Evolutionary conservation across 92 coral and sea anemone genomes (phyloP), one percentile per base, ranked within the genome.

Genomic region (Epizoanthus stellaris): DNA sequence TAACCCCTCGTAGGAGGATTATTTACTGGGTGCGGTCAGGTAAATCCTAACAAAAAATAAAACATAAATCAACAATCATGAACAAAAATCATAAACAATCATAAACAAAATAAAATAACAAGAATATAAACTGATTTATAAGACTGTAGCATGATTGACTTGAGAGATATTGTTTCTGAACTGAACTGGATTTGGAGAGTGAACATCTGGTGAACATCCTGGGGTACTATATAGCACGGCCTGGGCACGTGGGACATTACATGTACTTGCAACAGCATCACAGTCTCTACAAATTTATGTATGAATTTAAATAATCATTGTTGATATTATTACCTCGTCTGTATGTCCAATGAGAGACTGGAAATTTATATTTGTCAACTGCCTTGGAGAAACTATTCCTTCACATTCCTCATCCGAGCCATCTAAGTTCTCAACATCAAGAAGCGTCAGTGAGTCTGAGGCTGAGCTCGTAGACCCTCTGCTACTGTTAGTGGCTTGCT

Each of bases 301-400:
- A 65, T 36, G 34, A 21, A 23, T 13, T 5, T 2, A 7, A 17
- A n/a, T n/a, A 38, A 71, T 6, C 10, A 67, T 61, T 42, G 25
- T 30, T 30, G 34, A 30, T 30, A 30, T 30, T 36, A 86, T 13
- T 60, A 94, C 99, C 93, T 97, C 99, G 36, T 97, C 99, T 15
- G 93, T 91, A 85, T 97, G 99, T 4, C 99, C 99, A 73, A 97
- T 89, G 3, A 97, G 92, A 2, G 99, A 97, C 23, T 93, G 85
- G 71, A 97, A 97, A 82, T 93, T 95, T 5, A 94, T 93, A 54
- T 87, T 93, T 14, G 98, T 94, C 45, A 97, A 81, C 15, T 91
- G 89, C 73, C 93, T 77, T 3, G 98, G 98, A 3, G 98, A 94
- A 13, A 97, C 91, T 25, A 91, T 43, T 34, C 85, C 91, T 65